Evolutionary conservation across 92 coral and sea anemone species (phyloP).

Genomic region (Porites rus): DNA sequence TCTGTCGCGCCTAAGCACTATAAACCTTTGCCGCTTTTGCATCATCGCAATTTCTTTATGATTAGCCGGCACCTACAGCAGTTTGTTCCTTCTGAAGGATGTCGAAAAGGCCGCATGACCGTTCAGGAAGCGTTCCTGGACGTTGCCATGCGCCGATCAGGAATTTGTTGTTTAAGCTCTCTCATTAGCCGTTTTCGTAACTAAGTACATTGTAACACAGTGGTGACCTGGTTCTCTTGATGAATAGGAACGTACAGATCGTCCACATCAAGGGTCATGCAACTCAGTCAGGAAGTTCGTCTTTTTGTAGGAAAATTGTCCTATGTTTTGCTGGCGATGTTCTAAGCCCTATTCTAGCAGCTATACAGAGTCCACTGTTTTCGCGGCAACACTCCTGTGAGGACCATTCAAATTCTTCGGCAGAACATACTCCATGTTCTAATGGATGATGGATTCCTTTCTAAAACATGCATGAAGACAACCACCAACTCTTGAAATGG

Average conservation of each 20-base stretch:
- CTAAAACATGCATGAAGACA: no score
- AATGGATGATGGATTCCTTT: no score
- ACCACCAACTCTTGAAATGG: no score
- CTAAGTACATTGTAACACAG: slow-evolving; percentile 36
- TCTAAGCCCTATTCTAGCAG: slow-evolving; percentile 41
- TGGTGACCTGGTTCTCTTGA: slow-evolving; percentile 37
- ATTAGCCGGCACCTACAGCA: slow-evolving; percentile 21
- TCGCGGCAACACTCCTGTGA: slow-evolving; percentile 52
- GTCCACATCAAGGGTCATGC: slow-evolving; percentile 65
- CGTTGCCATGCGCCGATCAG: slow-evolving; percentile 42
- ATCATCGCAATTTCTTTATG: slow-evolving; percentile 16
- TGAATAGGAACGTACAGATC: slow-evolving; percentile 1
- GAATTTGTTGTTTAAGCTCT: slow-evolving; percentile 36
- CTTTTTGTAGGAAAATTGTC: slow-evolving; percentile 15
- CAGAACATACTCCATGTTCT: not conserved
- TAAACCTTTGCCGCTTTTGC: slow-evolving; percentile 46
- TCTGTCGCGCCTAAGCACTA: slow-evolving; percentile 46
- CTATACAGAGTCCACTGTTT: slow-evolving; percentile 47
- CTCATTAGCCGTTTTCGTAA: slow-evolving; percentile 10
- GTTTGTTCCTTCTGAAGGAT: slow-evolving; percentile 44
- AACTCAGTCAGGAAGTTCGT: slow-evolving; percentile 45
- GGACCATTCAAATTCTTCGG: slow-evolving; percentile 39
- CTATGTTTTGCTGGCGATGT: slow-evolving; percentile 2
- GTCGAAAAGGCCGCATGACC: slow-evolving; percentile 39
- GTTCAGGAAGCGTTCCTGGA: slow-evolving; percentile 43